A percentile compares a stretch with the other conserved stretches of the same genome.
These are phyloP conservation scores for Metopia argyrocephala DNA, from an alignment of 2,888 invertebrate genomes.

Conservation along the genomic window DNA sequence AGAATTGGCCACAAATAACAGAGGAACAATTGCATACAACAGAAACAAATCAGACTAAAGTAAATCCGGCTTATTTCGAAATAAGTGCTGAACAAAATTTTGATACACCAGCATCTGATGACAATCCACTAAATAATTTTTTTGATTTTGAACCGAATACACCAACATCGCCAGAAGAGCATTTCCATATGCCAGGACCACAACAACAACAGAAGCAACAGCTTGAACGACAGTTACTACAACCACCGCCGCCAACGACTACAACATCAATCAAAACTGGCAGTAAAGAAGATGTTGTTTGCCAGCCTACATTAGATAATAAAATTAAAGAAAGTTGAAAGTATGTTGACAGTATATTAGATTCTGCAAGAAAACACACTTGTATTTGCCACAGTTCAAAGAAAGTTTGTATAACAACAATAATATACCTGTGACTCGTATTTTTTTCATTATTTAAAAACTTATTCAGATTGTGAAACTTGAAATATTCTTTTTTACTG, in stretches of 20 bases:
- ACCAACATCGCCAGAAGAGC: slow-evolving; percentile 32
- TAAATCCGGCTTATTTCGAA: slow-evolving; percentile 79
- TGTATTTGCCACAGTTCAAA: not conserved
- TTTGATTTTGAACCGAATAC: slow-evolving; percentile 72
- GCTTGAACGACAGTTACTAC: not conserved
- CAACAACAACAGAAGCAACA: not conserved
- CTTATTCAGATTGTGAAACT: no score
- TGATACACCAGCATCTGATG: slow-evolving; percentile 77
- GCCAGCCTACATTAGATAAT: not conserved
- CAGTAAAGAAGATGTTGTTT: not conserved
- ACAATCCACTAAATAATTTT: slow-evolving; percentile 79
- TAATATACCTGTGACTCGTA: no score
- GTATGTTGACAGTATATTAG: not conserved
- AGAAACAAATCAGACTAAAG: slow-evolving; percentile 61
- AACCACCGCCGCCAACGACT: slow-evolving; percentile 14
- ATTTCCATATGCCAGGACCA: not conserved
- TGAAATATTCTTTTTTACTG: no score
- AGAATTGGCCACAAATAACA: slow-evolving; percentile 84
- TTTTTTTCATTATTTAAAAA: no score
- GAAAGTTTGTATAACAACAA: not conserved
- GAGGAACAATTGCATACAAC: slow-evolving; percentile 66
- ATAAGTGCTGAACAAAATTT: slow-evolving; percentile 80
- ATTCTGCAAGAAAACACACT: not conserved
- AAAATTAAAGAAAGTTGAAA: slow-evolving; percentile 13
- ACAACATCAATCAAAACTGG: slow-evolving; percentile 2